Base-by-base conservation (phyloP, 35 echinoderm and acorn worm genomes). In the Strongylocentrotus purpuratus region DNA sequence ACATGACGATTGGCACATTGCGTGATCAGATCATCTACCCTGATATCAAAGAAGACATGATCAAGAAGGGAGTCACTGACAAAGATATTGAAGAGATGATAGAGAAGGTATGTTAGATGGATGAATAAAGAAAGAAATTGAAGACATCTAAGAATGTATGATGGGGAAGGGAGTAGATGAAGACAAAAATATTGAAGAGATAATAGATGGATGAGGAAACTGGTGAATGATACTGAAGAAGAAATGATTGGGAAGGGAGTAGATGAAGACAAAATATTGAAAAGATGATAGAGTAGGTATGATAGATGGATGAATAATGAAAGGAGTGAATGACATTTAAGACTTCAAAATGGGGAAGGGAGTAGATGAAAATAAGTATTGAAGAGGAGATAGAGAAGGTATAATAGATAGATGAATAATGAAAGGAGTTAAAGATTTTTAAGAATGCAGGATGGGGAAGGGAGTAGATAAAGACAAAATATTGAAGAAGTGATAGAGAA, bases 1-100 rank as follows among this genome's bases (percentile, higher is more conserved):
- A 99, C 94, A 99, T 99, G 98, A 99, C 98, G 25, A 89, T 99
- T 22, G 98, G 98, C 17, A 99, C 98, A 17, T 94, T 99, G 6
- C 94, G 98, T 46, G 98, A 99, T 61, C 98, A 99, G 86, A 98
- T 99, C 47, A 99, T 99, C 32, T 99, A 99, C 86, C 98, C 98
- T 25, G 97, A 99, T 95, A 96, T 95, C 60, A 99, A 99, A 86
- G 97, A 98, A 47, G 98, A 99, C 55, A 99, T 99, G 98, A 13
- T 97, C 20, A 96, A 95, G 92, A 98, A 96, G 94, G 98, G 98
- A 20, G 93, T 97, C 31, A 97, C 96, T 22, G 98, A 99, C 52
- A 94, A 96, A 88, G 95, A 99, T 32, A 71, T 99, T 31, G 95
- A 97, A 85, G 95, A 96, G 31, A 97, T 95, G 45, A 97, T 99